Percentiles rank a stretch among this genome's conserved stretches.
phyloP scores from a whole-genome alignment of 2,888 invertebrate species.

The Scaptomyza parva region DNA sequence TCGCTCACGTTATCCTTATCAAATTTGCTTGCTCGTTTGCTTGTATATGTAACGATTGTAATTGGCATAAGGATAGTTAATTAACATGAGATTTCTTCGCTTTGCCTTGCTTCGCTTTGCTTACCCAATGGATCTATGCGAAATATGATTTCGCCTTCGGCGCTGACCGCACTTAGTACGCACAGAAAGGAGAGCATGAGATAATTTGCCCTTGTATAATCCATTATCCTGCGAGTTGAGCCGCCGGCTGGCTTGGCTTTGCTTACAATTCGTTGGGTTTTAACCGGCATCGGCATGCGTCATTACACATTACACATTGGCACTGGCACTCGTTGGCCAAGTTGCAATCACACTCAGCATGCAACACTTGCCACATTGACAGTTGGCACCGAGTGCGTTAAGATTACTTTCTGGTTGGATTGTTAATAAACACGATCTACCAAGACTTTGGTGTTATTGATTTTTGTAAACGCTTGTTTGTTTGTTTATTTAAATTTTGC shows the following conservation, averaged over 20 bases:
- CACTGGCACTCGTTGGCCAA: conserved; percentile 16
- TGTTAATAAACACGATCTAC: conserved; percentile 1
- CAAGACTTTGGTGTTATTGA: conserved; percentile 24
- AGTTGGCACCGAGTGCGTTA: conserved; percentile 46
- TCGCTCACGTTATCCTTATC: conserved; percentile 29
- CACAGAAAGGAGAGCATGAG: conserved; percentile 78
- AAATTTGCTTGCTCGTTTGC: conserved; percentile 23
- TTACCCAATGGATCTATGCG: conserved; percentile 85
- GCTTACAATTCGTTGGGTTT: conserved; percentile 17
- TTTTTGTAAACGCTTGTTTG: conserved; percentile 17
- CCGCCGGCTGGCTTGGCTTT: conserved; percentile 21
- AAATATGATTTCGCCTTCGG: conserved; percentile 82
- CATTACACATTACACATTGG: conserved; percentile 39
- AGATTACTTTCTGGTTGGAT: conserved; percentile 19
- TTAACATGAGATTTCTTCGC: conserved; percentile 31
- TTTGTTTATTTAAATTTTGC: neutral
- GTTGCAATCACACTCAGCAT: conserved; percentile 5
- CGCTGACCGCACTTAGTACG: conserved; percentile 67
- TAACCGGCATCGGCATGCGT: conserved; percentile 32
- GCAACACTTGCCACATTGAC: conserved; percentile 14
- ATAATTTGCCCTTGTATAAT: conserved; percentile 74
- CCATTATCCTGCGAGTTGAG: conserved; percentile 74
- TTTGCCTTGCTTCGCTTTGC: conserved; percentile 20
- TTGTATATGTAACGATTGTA: conserved; percentile 2
- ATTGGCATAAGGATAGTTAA: conserved; percentile 21